Base-by-base conservation (phyloP, 1,140 invertebrate genomes). In the Venustaconcha ellipsiformis region DNA sequence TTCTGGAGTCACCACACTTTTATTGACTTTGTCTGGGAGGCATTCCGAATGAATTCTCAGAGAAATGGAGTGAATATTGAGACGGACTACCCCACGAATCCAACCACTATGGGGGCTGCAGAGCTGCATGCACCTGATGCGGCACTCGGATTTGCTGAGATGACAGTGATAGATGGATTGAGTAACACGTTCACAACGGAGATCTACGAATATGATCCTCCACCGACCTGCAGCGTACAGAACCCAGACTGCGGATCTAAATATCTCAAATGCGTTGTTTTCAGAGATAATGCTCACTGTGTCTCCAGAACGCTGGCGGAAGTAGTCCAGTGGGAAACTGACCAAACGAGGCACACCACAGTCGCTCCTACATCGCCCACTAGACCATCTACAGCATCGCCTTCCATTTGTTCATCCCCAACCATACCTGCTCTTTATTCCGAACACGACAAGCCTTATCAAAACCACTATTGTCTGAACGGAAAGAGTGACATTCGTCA, bases 1-100 rank as follows among this genome's bases (percentile, higher is more conserved):
- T 90, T 90, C 78, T 91, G 86, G 79, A 66, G 89, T 69, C 89
- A 90, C 78, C 91, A 91, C 76, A 67, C 78, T 20, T 90, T 88
- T 78, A 81, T 91, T 60, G 90, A 90, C 75, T 83, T 82, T 57
- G 62, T 88, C 13, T 88, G 87, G 87, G 83, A 88, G 71, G 58
- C 79, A 57, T 88, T 87, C 70, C 67, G 87, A n/a, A 59, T 76
- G 26, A 85, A 82, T 30, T 81, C 86, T 64, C 82, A 86, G 14
- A 57, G 23, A 14, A 48, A 70, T 0, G 78, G 78, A 13, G 76
- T 82, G 57, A 80, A 86, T 57, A 78, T 80, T 17, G 64, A 76
- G n/a, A 65, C 69, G 4, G 82, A 83, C 65, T 83, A 83, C 55
- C 79, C 82, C 13, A 20, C 57, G 23, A 77, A 82, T 58, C 76